These are phyloP conservation scores for Rhinogobio ventralis DNA, from an alignment of 2,797 vertebrate genomes.

Conservation along the genomic window DNA sequence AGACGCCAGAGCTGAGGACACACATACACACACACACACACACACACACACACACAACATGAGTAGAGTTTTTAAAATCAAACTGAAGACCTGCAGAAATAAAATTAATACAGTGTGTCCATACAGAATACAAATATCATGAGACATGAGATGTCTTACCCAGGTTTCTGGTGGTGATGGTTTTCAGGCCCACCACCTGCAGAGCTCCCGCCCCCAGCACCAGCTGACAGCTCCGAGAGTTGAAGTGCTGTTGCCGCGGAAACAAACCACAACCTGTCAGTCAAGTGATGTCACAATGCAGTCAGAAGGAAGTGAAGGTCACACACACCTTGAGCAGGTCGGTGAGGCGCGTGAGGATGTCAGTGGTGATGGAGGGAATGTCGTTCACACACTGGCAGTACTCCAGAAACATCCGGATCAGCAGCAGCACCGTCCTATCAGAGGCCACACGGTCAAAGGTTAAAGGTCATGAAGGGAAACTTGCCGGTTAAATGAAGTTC, in stretches of 20 bases:
- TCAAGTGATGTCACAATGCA: neutral
- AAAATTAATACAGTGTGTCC: neutral
- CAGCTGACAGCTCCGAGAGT: conserved; percentile 96
- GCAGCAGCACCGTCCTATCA: conserved; percentile 91
- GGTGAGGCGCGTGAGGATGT: conserved; percentile 93
- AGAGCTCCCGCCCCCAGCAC: conserved; percentile 95
- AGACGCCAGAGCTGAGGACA: conserved; percentile 86
- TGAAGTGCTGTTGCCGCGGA: conserved; percentile 88
- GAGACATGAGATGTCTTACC: conserved; percentile 77
- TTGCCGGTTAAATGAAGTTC: neutral
- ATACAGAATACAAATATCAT: neutral
- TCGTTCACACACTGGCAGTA: conserved; percentile 98
- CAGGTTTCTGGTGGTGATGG: conserved; percentile 98
- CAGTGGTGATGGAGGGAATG: conserved; percentile 94
- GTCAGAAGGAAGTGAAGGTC: neutral
- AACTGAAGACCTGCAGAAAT: neutral
- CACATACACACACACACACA: conserved; percentile 1
- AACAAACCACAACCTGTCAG: conserved; percentile 26
- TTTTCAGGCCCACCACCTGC: conserved; percentile 97
- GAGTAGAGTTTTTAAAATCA: neutral
- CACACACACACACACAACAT: conserved; percentile 19
- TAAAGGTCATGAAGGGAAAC: conserved; percentile 9
- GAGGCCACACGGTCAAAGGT: neutral
- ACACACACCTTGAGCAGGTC: conserved; percentile 91
- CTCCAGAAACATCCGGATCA: conserved; percentile 97